A percentile compares a stretch with the other conserved stretches of the same genome.
phyloP scores from a whole-genome alignment of 2,888 invertebrate genomes.

The Noctuana brunneofusca region DNA sequence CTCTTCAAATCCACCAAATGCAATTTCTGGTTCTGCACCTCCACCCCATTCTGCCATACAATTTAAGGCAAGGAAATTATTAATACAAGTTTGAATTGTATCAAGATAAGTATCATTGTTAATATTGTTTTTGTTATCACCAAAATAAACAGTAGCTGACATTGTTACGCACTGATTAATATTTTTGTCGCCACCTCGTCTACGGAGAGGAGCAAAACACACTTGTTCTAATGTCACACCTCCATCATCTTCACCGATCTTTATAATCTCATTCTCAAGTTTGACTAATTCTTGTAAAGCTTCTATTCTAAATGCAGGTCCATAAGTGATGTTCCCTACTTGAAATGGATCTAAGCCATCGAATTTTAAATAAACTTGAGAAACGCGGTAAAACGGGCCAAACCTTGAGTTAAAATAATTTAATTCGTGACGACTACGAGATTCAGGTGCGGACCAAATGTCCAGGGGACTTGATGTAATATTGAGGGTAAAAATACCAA shows the following conservation, averaged over 20 bases:
- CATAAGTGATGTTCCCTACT: slow-evolving; percentile 81
- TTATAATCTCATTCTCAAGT: slow-evolving; percentile 86
- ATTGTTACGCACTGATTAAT: slow-evolving; percentile 89
- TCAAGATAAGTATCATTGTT: slow-evolving; percentile 69
- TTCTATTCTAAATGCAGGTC: slow-evolving; percentile 90
- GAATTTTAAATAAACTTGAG: slow-evolving; percentile 93
- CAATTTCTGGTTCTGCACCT: slow-evolving; percentile 92
- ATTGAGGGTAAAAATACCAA: slow-evolving; percentile 86
- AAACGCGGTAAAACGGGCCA: slow-evolving; percentile 93
- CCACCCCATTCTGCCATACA: slow-evolving; percentile 95
- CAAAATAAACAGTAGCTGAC: slow-evolving; percentile 91
- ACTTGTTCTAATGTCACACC: slow-evolving; percentile 81
- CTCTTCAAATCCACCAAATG: slow-evolving; percentile 88
- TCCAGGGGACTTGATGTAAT: slow-evolving; percentile 95
- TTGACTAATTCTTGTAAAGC: slow-evolving; percentile 89
- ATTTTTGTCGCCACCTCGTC: slow-evolving; percentile 81
- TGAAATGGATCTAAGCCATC: slow-evolving; percentile 72
- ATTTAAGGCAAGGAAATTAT: slow-evolving; percentile 64
- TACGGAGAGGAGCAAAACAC: slow-evolving; percentile 92
- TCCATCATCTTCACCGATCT: slow-evolving; percentile 81
- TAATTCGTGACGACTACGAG: slow-evolving; percentile 91
- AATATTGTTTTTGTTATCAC: slow-evolving; percentile 80
- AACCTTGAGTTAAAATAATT: slow-evolving; percentile 94
- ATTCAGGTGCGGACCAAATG: slow-evolving; percentile 94
- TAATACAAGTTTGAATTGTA: slow-evolving; percentile 65